Conservation (phyloP, 2,888 invertebrate genomes). For the Cephus rjabovi region DNA sequence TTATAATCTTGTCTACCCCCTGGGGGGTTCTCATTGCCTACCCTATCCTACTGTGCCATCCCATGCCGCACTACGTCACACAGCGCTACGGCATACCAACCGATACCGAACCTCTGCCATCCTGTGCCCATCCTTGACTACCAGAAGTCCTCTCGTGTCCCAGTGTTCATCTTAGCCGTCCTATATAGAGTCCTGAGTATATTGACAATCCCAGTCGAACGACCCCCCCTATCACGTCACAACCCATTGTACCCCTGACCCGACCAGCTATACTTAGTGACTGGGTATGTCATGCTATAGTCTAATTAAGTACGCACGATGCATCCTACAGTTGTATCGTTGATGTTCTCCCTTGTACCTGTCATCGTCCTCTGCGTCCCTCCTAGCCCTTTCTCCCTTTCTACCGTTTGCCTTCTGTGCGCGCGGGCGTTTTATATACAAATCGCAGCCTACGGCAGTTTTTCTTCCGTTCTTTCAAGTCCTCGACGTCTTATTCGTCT, state of each 20-base stretch:
- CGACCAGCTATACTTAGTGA: neutral
- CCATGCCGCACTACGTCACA: constrained; percentile 6
- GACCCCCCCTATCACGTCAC: neutral
- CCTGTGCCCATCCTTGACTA: neutral
- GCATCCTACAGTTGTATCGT: constrained; percentile 57
- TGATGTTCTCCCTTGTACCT: neutral
- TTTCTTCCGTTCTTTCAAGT: neutral
- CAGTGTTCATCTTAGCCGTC: constrained; percentile 15
- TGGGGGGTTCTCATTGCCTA: constrained; percentile 36
- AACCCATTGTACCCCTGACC: neutral
- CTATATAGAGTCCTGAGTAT: neutral
- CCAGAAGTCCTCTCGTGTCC: constrained; percentile 9
- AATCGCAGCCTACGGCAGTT: neutral
- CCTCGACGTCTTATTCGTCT: neutral
- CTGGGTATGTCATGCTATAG: constrained; percentile 21
- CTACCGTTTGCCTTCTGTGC: neutral
- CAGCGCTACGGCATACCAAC: neutral
- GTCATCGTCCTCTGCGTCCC: constrained; percentile 6
- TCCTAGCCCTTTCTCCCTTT: constrained; percentile 6
- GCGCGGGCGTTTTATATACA: neutral
- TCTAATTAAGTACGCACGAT: constrained; percentile 62
- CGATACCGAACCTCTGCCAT: neutral
- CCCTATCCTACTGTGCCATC: constrained; percentile 27
- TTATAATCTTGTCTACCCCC: constrained; percentile 67
- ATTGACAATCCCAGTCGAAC: neutral